These are phyloP conservation scores for Sarcophaga carnaria DNA, from an alignment of 2,888 invertebrate genomes.

Conservation along the genomic window DNA sequence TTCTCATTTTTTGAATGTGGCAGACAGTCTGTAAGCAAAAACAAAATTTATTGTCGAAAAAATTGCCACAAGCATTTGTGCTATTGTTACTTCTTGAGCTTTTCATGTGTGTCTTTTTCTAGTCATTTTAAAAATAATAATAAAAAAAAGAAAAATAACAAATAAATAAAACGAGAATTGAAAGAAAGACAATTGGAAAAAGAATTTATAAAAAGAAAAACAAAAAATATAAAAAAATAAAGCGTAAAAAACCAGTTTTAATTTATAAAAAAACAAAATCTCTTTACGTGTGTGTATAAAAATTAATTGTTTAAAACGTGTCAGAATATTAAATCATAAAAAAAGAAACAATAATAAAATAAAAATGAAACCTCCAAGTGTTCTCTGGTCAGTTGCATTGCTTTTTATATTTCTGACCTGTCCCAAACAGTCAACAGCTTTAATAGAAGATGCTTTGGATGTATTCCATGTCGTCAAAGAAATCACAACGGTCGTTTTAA, in stretches of 20 bases:
- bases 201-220: neutral
- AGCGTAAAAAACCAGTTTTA: neutral
- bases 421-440: constrained; percentile 78
- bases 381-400: constrained; percentile 5
- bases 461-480: constrained; percentile 84
- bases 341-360: neutral
- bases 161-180: neutral
- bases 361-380: constrained; percentile 52
- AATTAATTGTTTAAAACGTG: neutral
- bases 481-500: constrained; percentile 84
- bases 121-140: neutral
- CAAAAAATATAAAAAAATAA: neutral
- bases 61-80: neutral
- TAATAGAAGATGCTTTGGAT: constrained; percentile 85
- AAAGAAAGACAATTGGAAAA: neutral
- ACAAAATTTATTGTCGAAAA: neutral
- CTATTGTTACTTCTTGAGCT: neutral
- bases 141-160: neutral
- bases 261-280: constrained; percentile 16
- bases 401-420: constrained; percentile 26
- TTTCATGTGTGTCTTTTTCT: neutral
- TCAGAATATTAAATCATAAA: neutral
- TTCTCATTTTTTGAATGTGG: neutral
- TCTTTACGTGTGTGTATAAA: constrained; percentile 3
- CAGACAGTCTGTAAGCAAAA: constrained; percentile 4